Base-by-base conservation (phyloP, 2,797 vertebrate species). In the Synanceia verrucosa region DNA sequence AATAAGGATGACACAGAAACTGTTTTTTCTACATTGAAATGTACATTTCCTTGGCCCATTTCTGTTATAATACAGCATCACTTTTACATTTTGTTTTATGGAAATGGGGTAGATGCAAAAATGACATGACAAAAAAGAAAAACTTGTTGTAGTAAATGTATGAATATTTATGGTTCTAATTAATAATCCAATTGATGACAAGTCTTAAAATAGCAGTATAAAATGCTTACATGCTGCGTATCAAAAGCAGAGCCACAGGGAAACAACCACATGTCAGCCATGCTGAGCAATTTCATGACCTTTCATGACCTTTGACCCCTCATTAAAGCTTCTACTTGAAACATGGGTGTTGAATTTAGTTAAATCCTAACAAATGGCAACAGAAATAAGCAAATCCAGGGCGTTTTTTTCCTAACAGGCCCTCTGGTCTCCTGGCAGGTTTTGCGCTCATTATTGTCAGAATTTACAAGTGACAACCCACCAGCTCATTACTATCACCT, bases 401-500 rank as follows among this genome's bases (percentile, higher is more conserved):
- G 0, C 47, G 2, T 37, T 46, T 55, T 43, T 26, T 62, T 53
- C 41, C 3, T 5, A 53, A 1, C 5, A 36, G 26, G 39, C 41
- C 19, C 11, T 41, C 3, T 43, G 9, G 1, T 24, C n/a, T 53
- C 4, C 14, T 10, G 0, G 21, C 14, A 26, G 37, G 23, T 6
- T 26, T 43, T 1, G 4, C 13, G 36, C 7, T 9, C 16, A 18
- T 41, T 10, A 21, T 41, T 62, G 53, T 48, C 12, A n/a, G 4
- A 41, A 34, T 3, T 44, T 10, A 19, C 33, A 37, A 18, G 16
- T 52, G 60, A 57, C 44, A 73, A 11, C 13, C 12, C 62, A 12
- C 34, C 31, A 16, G 28, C 48, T 44, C 48, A 5, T 9, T 11
- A 21, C 0, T 9, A 24, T 79, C 53, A 82, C 68, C 64, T 77